Conservation (phyloP, 2,888 invertebrate genomes). For the Spisula subtruncata region DNA sequence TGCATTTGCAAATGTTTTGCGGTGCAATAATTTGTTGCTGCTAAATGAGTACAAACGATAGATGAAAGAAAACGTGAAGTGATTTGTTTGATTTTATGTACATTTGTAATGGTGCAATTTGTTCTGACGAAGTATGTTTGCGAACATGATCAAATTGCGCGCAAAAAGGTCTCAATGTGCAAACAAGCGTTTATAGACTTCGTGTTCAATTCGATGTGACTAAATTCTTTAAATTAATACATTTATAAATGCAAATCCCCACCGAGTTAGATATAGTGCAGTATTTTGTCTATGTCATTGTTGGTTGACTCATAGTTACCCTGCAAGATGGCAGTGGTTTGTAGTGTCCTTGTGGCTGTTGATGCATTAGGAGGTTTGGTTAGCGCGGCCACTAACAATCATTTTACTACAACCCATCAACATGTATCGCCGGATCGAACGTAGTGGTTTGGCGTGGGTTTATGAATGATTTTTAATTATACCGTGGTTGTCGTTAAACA, state of each 20-base stretch:
- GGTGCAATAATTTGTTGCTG: neutral
- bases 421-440: no score
- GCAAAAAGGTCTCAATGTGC: neutral
- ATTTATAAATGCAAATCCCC: neutral
- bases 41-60: neutral
- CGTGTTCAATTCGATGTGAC: neutral
- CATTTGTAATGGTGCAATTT: conserved; percentile 4
- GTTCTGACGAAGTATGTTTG: neutral
- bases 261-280: neutral
- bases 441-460: no score
- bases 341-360: no score
- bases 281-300: conserved; percentile 2
- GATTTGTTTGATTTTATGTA: conserved; percentile 28
- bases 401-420: no score
- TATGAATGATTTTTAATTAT: no score
- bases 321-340: no score
- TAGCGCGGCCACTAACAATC: no score
- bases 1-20: neutral
- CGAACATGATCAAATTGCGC: neutral
- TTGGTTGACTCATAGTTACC: neutral
- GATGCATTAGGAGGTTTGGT: no score
- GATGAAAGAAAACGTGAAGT: neutral
- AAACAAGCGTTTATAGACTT: neutral
- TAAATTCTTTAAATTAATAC: neutral
- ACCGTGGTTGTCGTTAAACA: no score